These are phyloP conservation scores for Helarctos malayanus DNA, from an alignment of 2,797 vertebrate genomes.

Conservation along the genomic window DNA sequence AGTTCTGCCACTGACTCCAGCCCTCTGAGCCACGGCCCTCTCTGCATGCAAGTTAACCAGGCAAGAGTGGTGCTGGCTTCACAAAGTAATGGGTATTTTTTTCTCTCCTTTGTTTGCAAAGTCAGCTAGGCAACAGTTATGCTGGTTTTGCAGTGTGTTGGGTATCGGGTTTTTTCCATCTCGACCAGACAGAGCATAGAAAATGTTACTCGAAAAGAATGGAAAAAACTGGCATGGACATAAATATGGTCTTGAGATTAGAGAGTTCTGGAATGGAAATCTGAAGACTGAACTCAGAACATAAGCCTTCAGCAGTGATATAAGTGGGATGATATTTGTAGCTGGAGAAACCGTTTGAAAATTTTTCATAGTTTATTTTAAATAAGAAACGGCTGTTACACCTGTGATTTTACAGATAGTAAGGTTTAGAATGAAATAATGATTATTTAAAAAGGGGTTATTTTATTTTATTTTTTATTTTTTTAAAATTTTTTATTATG, in stretches of 20 bases:
- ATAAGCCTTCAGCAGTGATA: slow-evolving; percentile 21
- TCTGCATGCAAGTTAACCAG: slow-evolving; percentile 35
- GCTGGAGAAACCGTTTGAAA: not conserved
- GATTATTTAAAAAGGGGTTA: not conserved
- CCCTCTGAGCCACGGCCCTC: not conserved
- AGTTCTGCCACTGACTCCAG: slow-evolving; percentile 1
- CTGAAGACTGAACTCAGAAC: slow-evolving; percentile 11
- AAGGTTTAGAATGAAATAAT: not conserved
- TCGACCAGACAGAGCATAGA: slow-evolving; percentile 34
- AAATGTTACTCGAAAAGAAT: slow-evolving; percentile 59
- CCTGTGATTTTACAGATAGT: not conserved
- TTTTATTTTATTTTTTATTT: not conserved
- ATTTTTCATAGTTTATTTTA: slow-evolving; percentile 57
- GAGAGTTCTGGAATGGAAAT: slow-evolving; percentile 42
- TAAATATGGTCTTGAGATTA: slow-evolving; percentile 54
- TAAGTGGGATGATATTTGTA: not conserved
- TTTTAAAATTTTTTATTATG: no score
- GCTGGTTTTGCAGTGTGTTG: slow-evolving; percentile 13
- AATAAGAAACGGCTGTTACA: slow-evolving; percentile 34
- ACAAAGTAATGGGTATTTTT: not conserved
- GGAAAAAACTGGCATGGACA: slow-evolving; percentile 40
- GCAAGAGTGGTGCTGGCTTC: not conserved
- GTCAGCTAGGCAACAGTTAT: slow-evolving; percentile 63
- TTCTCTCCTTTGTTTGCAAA: slow-evolving; percentile 65
- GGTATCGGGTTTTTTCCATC: slow-evolving; percentile 23